phyloP scores from a whole-genome alignment of 2,113 vertebrate species.

The Xiphorhynchus elegans region DNA sequence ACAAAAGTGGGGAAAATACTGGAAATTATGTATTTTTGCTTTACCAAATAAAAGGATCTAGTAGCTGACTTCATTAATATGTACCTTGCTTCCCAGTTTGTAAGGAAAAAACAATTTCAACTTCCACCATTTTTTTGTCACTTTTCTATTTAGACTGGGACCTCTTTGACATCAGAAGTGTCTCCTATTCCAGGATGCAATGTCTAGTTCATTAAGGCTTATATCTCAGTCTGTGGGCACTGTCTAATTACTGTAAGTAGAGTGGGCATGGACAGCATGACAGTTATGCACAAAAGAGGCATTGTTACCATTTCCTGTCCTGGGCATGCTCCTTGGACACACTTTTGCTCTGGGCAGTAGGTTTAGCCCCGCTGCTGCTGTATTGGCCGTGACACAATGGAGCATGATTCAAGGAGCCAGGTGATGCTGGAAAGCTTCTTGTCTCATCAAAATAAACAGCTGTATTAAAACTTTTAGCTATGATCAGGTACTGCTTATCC shows the following conservation, averaged over 20 bases:
- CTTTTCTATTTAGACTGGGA: not conserved
- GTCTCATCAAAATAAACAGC: not conserved
- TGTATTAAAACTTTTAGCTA: not conserved
- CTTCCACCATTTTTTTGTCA: not conserved
- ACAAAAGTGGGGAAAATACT: not conserved
- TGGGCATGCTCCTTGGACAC: not conserved
- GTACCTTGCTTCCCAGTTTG: not conserved
- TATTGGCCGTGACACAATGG: not conserved
- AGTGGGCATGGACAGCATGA: not conserved
- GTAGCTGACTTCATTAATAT: not conserved
- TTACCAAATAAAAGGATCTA: not conserved
- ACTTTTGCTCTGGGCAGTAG: not conserved
- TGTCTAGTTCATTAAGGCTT: not conserved
- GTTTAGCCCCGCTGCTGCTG: not conserved
- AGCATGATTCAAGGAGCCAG: not conserved
- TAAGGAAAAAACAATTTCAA: not conserved
- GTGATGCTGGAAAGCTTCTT: not conserved
- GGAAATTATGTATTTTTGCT: not conserved
- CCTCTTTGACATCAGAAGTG: not conserved
- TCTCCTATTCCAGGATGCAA: not conserved
- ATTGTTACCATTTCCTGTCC: not conserved
- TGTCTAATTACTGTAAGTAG: not conserved
- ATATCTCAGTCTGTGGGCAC: not conserved
- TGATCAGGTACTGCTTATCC: not conserved
- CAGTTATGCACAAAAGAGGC: not conserved